Percentiles rank a stretch among this genome's conserved stretches.
Conservation (phyloP, 2,888 invertebrate species). For the Fragum fragum region DNA sequence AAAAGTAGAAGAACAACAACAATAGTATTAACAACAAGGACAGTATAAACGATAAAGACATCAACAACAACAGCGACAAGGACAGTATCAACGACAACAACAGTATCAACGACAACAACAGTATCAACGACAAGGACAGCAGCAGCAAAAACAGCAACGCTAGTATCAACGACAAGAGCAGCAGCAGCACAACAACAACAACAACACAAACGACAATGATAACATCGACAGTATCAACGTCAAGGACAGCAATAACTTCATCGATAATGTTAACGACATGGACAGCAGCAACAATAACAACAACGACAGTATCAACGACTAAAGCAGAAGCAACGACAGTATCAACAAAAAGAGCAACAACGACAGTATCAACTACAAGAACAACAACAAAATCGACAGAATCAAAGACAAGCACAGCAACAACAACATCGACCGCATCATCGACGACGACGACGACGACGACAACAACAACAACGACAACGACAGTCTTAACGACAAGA, state of each 20-base stretch:
- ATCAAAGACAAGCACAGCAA: not conserved
- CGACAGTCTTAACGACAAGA: not conserved
- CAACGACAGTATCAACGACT: conserved; percentile 4
- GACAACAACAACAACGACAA: not conserved
- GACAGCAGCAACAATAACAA: conserved; percentile 12
- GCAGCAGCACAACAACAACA: not conserved
- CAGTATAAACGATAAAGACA: not conserved
- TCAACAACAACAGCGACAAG: not conserved
- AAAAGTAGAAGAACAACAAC: not conserved
- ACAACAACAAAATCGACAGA: not conserved
- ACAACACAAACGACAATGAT: not conserved
- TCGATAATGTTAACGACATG: not conserved
- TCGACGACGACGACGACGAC: not conserved
- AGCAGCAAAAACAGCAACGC: too few species aligned
- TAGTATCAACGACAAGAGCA: not conserved
- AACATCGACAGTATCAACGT: not conserved
- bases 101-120: too few species aligned
- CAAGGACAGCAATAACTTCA: conserved; percentile 18
- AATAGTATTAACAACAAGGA: not conserved
- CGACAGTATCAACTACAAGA: not conserved
- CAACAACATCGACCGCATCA: not conserved
- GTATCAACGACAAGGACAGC: too few species aligned
- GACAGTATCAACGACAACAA: too few species aligned
- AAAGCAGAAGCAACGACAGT: not conserved
- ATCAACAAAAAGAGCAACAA: not conserved